Conservation (phyloP, 2,888 invertebrate species). For the Boloria euphrosyne region DNA sequence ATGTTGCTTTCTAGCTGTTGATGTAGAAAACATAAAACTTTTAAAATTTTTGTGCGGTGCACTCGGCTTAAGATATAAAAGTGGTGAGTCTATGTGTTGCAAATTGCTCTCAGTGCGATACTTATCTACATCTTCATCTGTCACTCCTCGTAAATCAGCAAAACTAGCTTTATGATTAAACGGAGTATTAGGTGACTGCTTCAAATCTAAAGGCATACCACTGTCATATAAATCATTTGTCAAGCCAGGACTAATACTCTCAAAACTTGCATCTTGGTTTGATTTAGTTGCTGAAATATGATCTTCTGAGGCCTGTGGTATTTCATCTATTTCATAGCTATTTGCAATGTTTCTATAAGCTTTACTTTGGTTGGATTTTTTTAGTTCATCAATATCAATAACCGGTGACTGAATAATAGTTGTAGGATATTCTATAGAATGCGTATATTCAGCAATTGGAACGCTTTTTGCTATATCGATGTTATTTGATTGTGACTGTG, state of each 20-base stretch:
- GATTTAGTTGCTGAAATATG: conserved; percentile 70
- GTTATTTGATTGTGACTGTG: conserved; percentile 57
- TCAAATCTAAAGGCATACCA: conserved; percentile 57
- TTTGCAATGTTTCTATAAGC: conserved; percentile 69
- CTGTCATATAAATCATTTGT: conserved; percentile 67
- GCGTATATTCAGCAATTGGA: conserved; percentile 85
- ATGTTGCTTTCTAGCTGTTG: conserved; percentile 56
- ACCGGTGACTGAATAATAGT: conserved; percentile 87
- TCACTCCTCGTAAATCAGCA: conserved; percentile 69
- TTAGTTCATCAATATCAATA: conserved; percentile 80
- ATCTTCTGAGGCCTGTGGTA: conserved; percentile 77
- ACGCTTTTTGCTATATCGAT: conserved; percentile 85
- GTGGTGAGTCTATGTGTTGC: conserved; percentile 83
- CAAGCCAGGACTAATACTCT: conserved; percentile 61
- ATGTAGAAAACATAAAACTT: conserved; percentile 62
- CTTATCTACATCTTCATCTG: conserved; percentile 72
- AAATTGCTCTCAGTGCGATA: conserved; percentile 73
- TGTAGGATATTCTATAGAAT: conserved; percentile 87
- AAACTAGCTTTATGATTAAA: conserved; percentile 63
- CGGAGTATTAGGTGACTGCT: conserved; percentile 50
- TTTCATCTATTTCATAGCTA: conserved; percentile 63
- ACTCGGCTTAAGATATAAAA: conserved; percentile 77
- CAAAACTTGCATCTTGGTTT: conserved; percentile 70
- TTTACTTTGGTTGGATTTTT: conserved; percentile 63
- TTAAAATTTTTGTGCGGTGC: conserved; percentile 80